A percentile compares a stretch with the other conserved stretches of the same genome.
Conservation (phyloP, 2,888 invertebrate genomes). For the Drosophila multiciliata region DNA sequence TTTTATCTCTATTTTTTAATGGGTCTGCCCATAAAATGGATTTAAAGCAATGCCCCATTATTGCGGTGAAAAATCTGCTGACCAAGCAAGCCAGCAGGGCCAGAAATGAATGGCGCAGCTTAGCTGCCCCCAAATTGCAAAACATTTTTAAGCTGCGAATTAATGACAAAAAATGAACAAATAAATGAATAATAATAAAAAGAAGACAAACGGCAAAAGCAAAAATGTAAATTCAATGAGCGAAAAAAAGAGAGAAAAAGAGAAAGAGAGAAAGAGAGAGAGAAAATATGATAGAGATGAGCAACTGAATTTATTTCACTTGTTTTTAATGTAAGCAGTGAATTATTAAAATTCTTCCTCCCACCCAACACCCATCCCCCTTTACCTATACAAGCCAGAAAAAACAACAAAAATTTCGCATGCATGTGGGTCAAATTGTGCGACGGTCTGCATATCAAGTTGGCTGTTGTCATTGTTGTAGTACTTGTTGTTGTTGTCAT, state of each 20-base stretch:
- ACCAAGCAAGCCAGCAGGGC: conserved; percentile 60
- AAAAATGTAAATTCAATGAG: conserved; percentile 70
- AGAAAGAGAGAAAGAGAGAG: not conserved
- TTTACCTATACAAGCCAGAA: not conserved
- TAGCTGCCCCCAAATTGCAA: conserved; percentile 53
- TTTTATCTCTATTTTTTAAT: conserved; percentile 59
- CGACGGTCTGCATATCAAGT: conserved; percentile 67
- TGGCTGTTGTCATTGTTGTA: conserved; percentile 38
- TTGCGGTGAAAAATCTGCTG: conserved; percentile 66
- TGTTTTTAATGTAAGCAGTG: conserved; percentile 49
- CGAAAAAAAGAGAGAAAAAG: conserved; percentile 4
- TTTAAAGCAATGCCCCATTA: conserved; percentile 69
- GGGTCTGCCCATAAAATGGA: conserved; percentile 70
- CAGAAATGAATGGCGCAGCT: conserved; percentile 70
- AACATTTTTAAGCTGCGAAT: conserved; percentile 66
- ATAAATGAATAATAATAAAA: not conserved
- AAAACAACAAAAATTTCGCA: conserved; percentile 47
- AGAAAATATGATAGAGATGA: conserved; percentile 3
- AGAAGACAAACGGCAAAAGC: not conserved
- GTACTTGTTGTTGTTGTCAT: not conserved
- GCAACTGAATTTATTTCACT: conserved; percentile 25
- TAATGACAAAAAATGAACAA: conserved; percentile 37
- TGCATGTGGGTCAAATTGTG: conserved; percentile 70
- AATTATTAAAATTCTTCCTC: conserved; percentile 66
- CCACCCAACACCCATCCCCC: conserved; percentile 1